A percentile compares a stretch with the other conserved stretches of the same genome.
phyloP scores from a whole-genome alignment of 2,113 vertebrate species.

The Origma solitaria region DNA sequence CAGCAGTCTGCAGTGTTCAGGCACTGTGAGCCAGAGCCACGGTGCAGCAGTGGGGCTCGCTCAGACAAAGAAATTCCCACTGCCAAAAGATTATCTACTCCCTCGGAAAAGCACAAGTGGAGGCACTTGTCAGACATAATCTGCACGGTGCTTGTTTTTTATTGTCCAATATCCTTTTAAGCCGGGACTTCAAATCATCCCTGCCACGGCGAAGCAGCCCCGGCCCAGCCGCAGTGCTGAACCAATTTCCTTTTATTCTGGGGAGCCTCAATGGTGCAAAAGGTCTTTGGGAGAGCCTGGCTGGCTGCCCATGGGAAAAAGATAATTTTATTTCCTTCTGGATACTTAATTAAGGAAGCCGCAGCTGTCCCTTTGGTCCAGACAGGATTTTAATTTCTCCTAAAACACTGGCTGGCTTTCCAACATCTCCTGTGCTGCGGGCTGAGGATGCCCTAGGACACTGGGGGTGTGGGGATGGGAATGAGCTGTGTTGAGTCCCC shows the following conservation, averaged over 20 bases:
- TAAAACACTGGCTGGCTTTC: background rate
- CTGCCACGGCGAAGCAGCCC: background rate
- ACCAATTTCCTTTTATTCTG: conserved; percentile 20
- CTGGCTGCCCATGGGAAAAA: background rate
- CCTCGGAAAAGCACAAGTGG: background rate
- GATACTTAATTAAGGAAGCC: conserved; percentile 1
- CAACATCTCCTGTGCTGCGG: rapidly evolving
- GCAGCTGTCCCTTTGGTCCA: background rate
- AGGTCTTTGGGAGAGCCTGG: conserved; percentile 15
- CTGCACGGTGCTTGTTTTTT: conserved; percentile 34
- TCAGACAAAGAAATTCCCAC: background rate
- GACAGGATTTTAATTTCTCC: conserved; percentile 10
- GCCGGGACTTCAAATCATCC: conserved; percentile 49
- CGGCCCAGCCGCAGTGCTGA: background rate
- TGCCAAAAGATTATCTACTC: background rate
- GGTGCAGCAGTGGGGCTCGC: background rate
- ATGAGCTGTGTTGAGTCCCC: background rate
- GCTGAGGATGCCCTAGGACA: background rate
- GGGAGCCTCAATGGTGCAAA: background rate
- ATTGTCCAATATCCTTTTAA: conserved; percentile 60
- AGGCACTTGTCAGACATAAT: conserved; percentile 21
- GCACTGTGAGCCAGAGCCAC: background rate
- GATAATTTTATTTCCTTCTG: conserved; percentile 5
- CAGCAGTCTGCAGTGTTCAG: background rate
- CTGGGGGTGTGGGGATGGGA: background rate